Conservation (phyloP, 2,888 invertebrate species). For the Leptura quadrifasciata region DNA sequence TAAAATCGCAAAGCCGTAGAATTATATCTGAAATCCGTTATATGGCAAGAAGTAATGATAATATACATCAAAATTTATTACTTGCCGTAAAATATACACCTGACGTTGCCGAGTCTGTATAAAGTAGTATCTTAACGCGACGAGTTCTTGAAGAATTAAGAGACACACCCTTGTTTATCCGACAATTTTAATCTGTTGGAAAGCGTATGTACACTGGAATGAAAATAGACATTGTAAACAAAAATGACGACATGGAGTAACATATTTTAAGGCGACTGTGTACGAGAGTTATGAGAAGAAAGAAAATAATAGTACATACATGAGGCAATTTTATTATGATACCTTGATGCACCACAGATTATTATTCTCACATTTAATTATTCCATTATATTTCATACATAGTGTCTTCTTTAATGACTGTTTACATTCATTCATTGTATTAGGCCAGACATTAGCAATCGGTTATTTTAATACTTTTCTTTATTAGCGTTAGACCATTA, state of each 20-base stretch:
- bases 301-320: not conserved
- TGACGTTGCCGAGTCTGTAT: not conserved
- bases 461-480: too few relatives aligned
- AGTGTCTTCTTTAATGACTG: too few relatives aligned
- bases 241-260: not conserved
- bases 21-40: conserved; percentile 5
- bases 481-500: too few relatives aligned
- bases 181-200: conserved; percentile 1
- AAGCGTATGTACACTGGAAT: not conserved
- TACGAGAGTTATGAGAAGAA: not conserved
- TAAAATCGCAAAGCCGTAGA: conserved; percentile 1
- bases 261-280: not conserved
- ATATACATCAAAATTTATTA: conserved; percentile 9
- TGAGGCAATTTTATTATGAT: too few relatives aligned
- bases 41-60: not conserved
- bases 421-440: too few relatives aligned
- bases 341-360: too few relatives aligned
- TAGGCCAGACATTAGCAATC: too few relatives aligned
- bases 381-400: too few relatives aligned
- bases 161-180: conserved; percentile 11
- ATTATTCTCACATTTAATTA: too few relatives aligned
- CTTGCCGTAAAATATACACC: conserved; percentile 2
- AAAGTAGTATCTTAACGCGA: conserved; percentile 8
- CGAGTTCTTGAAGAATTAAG: not conserved
- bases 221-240: conserved; percentile 13